Evolutionary conservation across 2,113 vertebrate species (phyloP), one percentile per base, ranked within the genome.

Genomic region (Periophthalmodon schlosseri): DNA sequence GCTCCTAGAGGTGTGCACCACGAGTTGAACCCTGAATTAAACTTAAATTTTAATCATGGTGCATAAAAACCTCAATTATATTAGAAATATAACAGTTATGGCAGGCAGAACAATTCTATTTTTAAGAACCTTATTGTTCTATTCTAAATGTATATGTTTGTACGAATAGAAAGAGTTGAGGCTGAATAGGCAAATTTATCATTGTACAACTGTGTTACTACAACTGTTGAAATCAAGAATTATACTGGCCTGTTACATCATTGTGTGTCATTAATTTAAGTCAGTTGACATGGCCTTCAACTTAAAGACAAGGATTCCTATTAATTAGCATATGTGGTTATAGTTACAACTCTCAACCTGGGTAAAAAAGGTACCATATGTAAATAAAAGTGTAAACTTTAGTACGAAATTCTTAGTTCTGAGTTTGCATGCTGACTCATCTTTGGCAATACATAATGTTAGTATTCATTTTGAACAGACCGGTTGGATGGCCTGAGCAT

Each of bases 401-500:
- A 52, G 50, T 52, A 4, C 4, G 5, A 50, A 18, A 50, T 20
- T 4, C 5, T 28, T 28, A 28, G 28, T 28, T n/a, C 20, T n/a
- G 20, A n/a, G 23, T 57, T 67, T 47, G 65, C 9, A 57, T 3
- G 6, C 67, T 39, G 18, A 39, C 63, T 39, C 1, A 20, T 36
- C 15, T 65, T 20, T 12, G 63, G 18, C 63, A 39, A n/a, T 65
- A 11, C 18, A 34, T 63, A 64, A 81, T 87, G 86, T 82, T 91
- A 79, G 92, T 93, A 93, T 94, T 91, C 89, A 84, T 92, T n/a
- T 78, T 39, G 61, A 90, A 71, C 94, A 99, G 98, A 99, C 94
- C 98, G 97, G 90, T 90, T 99, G 93, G 98, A 99, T 60, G 98
- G 98, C 82, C 93, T 99, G 91, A 93, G 93, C 71, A 95, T 94